phyloP scores from a whole-genome alignment of 2,113 vertebrate genomes.

The Oryzias javanicus region DNA sequence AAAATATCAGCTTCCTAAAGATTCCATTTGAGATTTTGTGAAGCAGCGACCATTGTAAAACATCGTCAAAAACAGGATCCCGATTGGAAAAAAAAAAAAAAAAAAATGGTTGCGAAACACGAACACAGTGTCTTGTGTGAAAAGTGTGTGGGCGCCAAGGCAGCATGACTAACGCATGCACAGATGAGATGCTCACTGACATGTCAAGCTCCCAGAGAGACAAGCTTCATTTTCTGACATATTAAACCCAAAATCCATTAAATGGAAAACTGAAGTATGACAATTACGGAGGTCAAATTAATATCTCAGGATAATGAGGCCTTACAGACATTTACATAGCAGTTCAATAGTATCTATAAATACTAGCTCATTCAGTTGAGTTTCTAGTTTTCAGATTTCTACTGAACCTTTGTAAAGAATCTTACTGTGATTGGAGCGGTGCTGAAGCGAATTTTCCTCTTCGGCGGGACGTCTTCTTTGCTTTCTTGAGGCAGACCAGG shows the following conservation, averaged over 20 bases:
- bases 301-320: constrained; percentile 4
- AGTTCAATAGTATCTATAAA: constrained; percentile 23
- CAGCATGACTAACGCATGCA: constrained; percentile 65
- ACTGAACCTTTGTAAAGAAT: constrained; percentile 13
- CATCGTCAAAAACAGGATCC: neutral
- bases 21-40: neutral
- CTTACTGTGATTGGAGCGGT: constrained; percentile 91
- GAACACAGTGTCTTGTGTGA: constrained; percentile 46
- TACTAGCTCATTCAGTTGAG: constrained; percentile 10
- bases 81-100: neutral
- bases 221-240: constrained; percentile 10
- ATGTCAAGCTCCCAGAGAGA: constrained; percentile 52
- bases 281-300: neutral
- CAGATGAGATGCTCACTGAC: constrained; percentile 56
- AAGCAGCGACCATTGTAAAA: neutral
- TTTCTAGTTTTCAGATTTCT: constrained; percentile 7
- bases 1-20: neutral
- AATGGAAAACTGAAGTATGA: neutral
- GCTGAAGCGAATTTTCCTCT: constrained; percentile 94
- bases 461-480: constrained; percentile 87
- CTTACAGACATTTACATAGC: neutral
- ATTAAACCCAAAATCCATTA: neutral
- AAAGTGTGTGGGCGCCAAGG: constrained; percentile 55
- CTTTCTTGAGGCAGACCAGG: constrained; percentile 88
- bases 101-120: constrained; percentile 19